These are phyloP conservation scores for Nomada ferruginata DNA, from an alignment of 2,888 invertebrate genomes.

Conservation along the genomic window DNA sequence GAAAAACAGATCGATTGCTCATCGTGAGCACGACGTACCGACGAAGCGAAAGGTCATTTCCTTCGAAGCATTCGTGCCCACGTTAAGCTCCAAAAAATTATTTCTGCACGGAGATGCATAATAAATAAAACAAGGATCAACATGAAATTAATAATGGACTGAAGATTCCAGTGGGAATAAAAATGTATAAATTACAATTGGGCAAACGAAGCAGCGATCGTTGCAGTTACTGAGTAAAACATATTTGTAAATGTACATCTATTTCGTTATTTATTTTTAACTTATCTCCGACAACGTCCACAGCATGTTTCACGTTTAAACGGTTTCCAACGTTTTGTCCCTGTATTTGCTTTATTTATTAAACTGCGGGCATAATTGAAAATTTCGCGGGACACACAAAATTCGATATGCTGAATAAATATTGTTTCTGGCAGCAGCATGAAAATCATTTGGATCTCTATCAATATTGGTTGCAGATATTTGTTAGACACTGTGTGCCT, in stretches of 20 bases:
- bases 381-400: no score
- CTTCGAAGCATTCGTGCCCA: constrained; percentile 49
- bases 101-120: not conserved
- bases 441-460: no score
- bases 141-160: not conserved
- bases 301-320: no score
- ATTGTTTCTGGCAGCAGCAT: no score
- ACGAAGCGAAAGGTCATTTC: constrained; percentile 66
- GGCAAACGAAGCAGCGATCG: not conserved
- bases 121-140: not conserved
- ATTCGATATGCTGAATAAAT: no score
- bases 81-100: not conserved
- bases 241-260: not conserved
- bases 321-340: no score
- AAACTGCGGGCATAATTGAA: no score
- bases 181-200: not conserved
- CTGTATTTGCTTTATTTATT: no score
- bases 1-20: constrained; percentile 72
- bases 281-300: no score
- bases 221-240: not conserved
- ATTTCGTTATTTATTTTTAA: not conserved
- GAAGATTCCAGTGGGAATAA: no score
- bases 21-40: constrained; percentile 50
- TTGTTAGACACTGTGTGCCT: no score
- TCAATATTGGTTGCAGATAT: no score